Base-by-base conservation (phyloP, 2,888 invertebrate species). In the Thumatha senex region DNA sequence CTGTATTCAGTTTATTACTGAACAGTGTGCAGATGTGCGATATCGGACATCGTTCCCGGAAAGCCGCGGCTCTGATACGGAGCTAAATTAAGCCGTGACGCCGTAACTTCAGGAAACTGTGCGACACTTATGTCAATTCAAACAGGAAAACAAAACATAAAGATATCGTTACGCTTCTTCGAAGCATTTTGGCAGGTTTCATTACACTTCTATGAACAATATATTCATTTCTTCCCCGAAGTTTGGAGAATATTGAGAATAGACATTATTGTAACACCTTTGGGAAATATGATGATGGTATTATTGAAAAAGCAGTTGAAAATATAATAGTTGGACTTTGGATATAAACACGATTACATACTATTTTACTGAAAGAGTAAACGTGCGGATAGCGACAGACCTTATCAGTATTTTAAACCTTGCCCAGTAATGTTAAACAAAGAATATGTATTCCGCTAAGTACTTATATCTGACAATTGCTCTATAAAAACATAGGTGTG, bases 351-450 rank as follows among this genome's bases (percentile, higher is more conserved):
- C 62, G 72, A 74, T 76, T 72, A 76, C 72, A 76, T 72, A 74
- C 67, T 55, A 53, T 52, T 54, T 67, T 74, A 67, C 82, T 79
- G 74, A 79, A 78, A 75, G 75, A 72, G 63, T 75, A 80, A 82
- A 83, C 84, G 84, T 86, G 85, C 78, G 82, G 78, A 76, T 84
- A 83, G 79, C 82, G 79, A 82, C 65, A 62, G 51, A 67, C 72
- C 69, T 84, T 86, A 86, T 84, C 85, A 69, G 36, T 56, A 55
- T 58, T 61, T 61, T 63, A 65, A 61, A 61, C 67, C 59, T 63
- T 58, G 56, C 63, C 57, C 51, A 65, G 61, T 58, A 55, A 58
- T 51, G 51, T 50, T 55, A 59, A 56, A 62, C 66, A 63, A 65
- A 65, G 61, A 72, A 72, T 68, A 67, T 67, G 58, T 63, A 4